A percentile compares a stretch with the other conserved stretches of the same genome.
These are phyloP conservation scores for Zoroaster sp. DNA, from an alignment of 53 echinoderm and acorn worm genomes.

Conservation along the genomic window DNA sequence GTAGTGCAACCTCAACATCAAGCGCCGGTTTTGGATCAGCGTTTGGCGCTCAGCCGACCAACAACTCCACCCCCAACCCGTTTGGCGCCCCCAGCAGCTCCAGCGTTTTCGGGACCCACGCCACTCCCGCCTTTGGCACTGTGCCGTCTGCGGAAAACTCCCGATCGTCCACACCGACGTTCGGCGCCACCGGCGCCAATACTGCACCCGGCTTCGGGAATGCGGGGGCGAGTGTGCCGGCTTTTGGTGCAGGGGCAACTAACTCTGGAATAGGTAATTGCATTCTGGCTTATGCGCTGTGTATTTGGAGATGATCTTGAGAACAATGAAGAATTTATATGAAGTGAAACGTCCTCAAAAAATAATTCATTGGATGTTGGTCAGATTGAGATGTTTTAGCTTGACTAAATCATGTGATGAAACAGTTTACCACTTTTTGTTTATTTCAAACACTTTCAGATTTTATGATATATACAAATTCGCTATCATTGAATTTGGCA, in stretches of 20 bases:
- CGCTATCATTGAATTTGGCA: too few relatives aligned
- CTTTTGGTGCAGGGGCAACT: slow-evolving; percentile 28
- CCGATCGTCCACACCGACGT: slow-evolving; percentile 41
- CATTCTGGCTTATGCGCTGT: too few relatives aligned
- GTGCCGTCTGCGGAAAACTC: slow-evolving; percentile 11
- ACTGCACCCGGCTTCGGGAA: slow-evolving; percentile 5
- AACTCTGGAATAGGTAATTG: slow-evolving; percentile 12
- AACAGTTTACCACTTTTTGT: too few relatives aligned
- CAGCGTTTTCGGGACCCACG: slow-evolving; percentile 38
- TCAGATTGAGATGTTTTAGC: too few relatives aligned
- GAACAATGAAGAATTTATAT: too few relatives aligned
- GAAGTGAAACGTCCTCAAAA: too few relatives aligned
- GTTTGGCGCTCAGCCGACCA: slow-evolving; percentile 47
- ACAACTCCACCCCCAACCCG: slow-evolving; percentile 42
- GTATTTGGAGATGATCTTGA: too few relatives aligned
- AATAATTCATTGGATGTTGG: too few relatives aligned
- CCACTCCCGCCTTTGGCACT: slow-evolving; percentile 65
- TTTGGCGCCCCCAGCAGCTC: slow-evolving; percentile 56
- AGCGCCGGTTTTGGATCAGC: slow-evolving; percentile 42
- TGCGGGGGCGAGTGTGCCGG: neutral
- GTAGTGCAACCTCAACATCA: slow-evolving; percentile 41
- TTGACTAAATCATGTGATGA: too few relatives aligned
- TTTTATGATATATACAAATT: too few relatives aligned
- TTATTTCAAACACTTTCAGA: too few relatives aligned
- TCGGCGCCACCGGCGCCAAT: slow-evolving; percentile 30